A percentile compares a stretch with the other conserved stretches of the same genome.
These are phyloP conservation scores for human (Homo sapiens) DNA, from an alignment of 2,113 vertebrate species.

Conservation along the genomic window GRCh38 chr4:86156501-86157000, in stretches of 20 bases:
- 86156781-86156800: neutral
- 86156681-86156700: neutral
- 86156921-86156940: neutral
- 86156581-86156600: neutral
- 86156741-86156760: neutral
- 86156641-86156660: slow-evolving; percentile 39
- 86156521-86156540: neutral
- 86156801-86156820: neutral
- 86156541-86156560: neutral
- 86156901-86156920: neutral
- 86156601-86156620: neutral
- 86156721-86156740: neutral
- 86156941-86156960: slow-evolving; percentile 20
- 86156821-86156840: neutral
- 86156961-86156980: neutral
- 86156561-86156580: neutral
- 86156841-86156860: neutral
- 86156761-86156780: neutral
- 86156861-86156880: neutral
- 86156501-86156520: neutral
- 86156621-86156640: slow-evolving; percentile 42
- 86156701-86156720: neutral
- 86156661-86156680: neutral
- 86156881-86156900: neutral
- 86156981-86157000: neutral